Evolutionary conservation across 2,888 invertebrate species (phyloP).

Genomic region (Nebria brevicollis): DNA sequence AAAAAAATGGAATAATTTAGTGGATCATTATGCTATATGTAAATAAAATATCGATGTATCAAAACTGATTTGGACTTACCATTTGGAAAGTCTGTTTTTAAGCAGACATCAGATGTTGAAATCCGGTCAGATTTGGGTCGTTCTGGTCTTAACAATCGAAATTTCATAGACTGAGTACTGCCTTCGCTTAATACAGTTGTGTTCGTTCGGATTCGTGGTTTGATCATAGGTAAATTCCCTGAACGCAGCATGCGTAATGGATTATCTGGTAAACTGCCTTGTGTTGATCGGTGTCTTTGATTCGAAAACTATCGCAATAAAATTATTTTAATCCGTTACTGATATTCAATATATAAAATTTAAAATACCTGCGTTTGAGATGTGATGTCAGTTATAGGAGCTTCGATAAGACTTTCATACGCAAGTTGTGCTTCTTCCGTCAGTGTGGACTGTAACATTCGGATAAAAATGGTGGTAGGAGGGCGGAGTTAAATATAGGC

Average conservation of each 20-base stretch:
- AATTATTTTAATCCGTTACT: neutral
- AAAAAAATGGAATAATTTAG: neutral
- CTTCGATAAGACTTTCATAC: conserved; percentile 90
- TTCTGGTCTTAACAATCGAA: conserved; percentile 24
- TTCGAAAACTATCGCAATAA: conserved; percentile 21
- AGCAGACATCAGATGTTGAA: conserved; percentile 32
- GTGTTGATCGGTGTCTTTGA: conserved; percentile 45
- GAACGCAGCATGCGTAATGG: conserved; percentile 74
- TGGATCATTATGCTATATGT: neutral
- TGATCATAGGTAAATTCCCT: conserved; percentile 67
- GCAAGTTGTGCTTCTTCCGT: conserved; percentile 92
- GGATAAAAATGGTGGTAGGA: neutral
- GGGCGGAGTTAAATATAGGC: neutral
- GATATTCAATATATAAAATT: neutral
- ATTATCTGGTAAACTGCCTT: conserved; percentile 61
- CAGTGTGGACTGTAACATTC: conserved; percentile 76
- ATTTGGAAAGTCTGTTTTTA: conserved; percentile 31
- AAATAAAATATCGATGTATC: neutral
- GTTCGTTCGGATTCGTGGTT: conserved; percentile 61
- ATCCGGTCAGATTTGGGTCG: conserved; percentile 25
- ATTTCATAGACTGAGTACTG: conserved; percentile 50
- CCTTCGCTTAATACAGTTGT: conserved; percentile 49
- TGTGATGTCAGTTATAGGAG: conserved; percentile 59
- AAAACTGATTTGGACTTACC: conserved; percentile 25
- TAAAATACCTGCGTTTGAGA: conserved; percentile 56